Conservation (phyloP, 2,888 invertebrate species). For the Limulus polyphemus region DNA sequence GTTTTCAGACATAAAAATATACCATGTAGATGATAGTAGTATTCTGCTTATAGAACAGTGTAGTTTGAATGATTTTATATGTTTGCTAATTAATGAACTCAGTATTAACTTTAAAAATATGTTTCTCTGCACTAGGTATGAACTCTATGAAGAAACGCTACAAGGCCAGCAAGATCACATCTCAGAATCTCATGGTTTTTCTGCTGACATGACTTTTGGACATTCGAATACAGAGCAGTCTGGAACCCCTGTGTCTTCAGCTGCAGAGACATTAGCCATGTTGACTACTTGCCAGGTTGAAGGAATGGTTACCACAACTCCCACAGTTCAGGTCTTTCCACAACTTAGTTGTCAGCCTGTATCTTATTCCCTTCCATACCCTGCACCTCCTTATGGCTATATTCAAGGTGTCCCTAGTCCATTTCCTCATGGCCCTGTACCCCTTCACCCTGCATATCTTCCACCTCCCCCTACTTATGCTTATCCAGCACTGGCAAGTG, state of each 20-base stretch:
- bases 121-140: conserved; percentile 11
- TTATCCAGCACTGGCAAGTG: conserved; percentile 16
- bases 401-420: conserved; percentile 8
- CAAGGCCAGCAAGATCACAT: conserved; percentile 9
- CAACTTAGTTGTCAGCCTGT: conserved; percentile 19
- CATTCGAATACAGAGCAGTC: too few relatives aligned
- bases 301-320: conserved; percentile 16
- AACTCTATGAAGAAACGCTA: conserved; percentile 25
- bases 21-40: too few relatives aligned
- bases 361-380: conserved; percentile 16
- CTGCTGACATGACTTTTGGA: too few relatives aligned
- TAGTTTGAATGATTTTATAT: too few relatives aligned
- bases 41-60: too few relatives aligned
- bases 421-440: conserved; percentile 19
- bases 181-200: not conserved
- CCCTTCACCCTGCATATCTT: conserved; percentile 22
- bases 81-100: too few relatives aligned
- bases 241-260: not conserved
- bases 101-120: too few relatives aligned
- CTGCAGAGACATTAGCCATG: not conserved
- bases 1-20: too few relatives aligned
- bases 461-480: conserved; percentile 18
- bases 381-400: conserved; percentile 20
- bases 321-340: conserved; percentile 22
- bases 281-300: not conserved